Evolutionary conservation across 2,888 invertebrate genomes (phyloP).

Genomic region (Lasioglossum oenotherae): DNA sequence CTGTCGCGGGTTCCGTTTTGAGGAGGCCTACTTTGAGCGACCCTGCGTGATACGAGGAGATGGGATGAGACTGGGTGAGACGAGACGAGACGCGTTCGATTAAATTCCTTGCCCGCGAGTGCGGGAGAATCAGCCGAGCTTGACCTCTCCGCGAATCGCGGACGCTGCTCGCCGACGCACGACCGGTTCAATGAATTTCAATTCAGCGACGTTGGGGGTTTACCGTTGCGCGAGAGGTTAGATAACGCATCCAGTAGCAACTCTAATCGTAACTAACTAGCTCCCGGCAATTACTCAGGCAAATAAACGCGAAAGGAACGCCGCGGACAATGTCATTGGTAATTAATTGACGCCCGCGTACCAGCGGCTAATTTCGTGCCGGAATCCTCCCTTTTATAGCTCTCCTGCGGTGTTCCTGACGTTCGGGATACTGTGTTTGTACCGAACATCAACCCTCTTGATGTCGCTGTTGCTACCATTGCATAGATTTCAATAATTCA

Average conservation of each 20-base stretch:
- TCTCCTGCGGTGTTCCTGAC: neutral
- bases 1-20: constrained; percentile 84
- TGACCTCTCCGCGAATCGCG: constrained; percentile 46
- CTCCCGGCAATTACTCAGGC: neutral
- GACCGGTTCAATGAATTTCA: constrained; percentile 48
- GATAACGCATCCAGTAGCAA: constrained; percentile 6
- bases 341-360: neutral
- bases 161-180: constrained; percentile 8
- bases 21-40: constrained; percentile 41
- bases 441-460: neutral
- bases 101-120: constrained; percentile 28
- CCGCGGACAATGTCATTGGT: neutral
- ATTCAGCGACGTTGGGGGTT: constrained; percentile 36
- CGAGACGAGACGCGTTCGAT: constrained; percentile 26
- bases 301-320: neutral
- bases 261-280: neutral
- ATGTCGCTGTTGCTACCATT: neutral
- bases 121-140: constrained; percentile 21
- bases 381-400: neutral
- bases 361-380: neutral
- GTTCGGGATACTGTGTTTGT: neutral
- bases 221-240: constrained; percentile 53
- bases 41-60: neutral
- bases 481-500: neutral
- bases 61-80: neutral